A percentile compares a stretch with the other conserved stretches of the same genome.
These are phyloP conservation scores for Myiozetetes cayanensis DNA, from an alignment of 2,113 vertebrate genomes.

Conservation along the genomic window DNA sequence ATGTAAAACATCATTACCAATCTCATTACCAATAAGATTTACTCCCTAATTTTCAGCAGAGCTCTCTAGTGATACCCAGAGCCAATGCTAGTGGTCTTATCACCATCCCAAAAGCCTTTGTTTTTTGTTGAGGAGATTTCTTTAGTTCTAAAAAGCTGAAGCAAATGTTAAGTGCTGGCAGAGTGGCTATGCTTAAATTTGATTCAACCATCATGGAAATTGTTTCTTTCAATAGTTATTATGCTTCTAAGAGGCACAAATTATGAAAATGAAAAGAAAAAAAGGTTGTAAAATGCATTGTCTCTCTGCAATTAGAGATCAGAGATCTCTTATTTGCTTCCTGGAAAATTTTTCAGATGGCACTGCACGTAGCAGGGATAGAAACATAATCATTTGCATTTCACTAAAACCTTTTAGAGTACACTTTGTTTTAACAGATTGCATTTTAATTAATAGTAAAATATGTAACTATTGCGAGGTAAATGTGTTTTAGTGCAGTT, in stretches of 20 bases:
- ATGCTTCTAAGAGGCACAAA: not conserved
- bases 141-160: not conserved
- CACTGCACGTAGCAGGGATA: not conserved
- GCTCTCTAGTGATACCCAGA: not conserved
- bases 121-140: not conserved
- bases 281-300: fast-evolving
- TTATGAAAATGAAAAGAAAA: not conserved
- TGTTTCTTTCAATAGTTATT: not conserved
- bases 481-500: not conserved
- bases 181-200: not conserved
- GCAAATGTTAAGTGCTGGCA: not conserved
- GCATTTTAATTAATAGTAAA: not conserved
- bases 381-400: not conserved
- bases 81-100: not conserved
- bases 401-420: not conserved
- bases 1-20: not conserved
- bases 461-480: not conserved
- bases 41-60: not conserved
- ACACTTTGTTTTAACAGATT: not conserved
- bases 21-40: not conserved
- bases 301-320: not conserved
- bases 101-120: not conserved
- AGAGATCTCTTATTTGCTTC: not conserved
- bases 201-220: not conserved
- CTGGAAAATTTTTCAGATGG: not conserved